Evolutionary conservation across 2,797 vertebrate genomes (phyloP).

Genomic region (Argya squamiceps): DNA sequence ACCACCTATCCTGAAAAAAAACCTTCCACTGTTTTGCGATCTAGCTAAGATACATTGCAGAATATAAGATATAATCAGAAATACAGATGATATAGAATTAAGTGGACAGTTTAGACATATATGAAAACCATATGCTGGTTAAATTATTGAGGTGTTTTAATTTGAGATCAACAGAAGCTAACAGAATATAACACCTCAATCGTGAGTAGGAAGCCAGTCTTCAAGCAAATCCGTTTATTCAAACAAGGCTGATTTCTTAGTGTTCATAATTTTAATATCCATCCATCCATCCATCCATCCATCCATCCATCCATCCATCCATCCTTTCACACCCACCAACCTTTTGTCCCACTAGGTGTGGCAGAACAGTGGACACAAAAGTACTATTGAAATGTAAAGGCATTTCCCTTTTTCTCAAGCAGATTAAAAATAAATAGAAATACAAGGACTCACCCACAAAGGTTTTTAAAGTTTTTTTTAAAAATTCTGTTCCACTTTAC

Average conservation of each 20-base stretch:
- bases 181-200: background rate
- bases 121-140: background rate
- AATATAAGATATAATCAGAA: background rate
- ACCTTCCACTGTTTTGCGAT: background rate
- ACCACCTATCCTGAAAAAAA: background rate
- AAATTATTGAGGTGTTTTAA: background rate
- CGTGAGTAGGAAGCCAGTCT: background rate
- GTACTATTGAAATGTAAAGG: background rate
- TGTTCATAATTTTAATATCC: background rate
- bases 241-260: background rate
- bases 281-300: background rate
- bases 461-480: accelerated
- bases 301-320: background rate
- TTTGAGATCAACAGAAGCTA: background rate
- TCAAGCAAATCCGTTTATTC: background rate
- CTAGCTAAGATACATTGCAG: background rate
- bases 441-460: accelerated
- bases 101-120: background rate
- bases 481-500: background rate
- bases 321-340: accelerated
- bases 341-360: background rate
- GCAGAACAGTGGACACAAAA: background rate
- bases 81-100: background rate
- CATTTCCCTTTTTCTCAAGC: background rate
- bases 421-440: background rate